These are phyloP conservation scores for Caenorhabditis sp. DNA, from an alignment of 2,888 invertebrate genomes.

Conservation along the genomic window DNA sequence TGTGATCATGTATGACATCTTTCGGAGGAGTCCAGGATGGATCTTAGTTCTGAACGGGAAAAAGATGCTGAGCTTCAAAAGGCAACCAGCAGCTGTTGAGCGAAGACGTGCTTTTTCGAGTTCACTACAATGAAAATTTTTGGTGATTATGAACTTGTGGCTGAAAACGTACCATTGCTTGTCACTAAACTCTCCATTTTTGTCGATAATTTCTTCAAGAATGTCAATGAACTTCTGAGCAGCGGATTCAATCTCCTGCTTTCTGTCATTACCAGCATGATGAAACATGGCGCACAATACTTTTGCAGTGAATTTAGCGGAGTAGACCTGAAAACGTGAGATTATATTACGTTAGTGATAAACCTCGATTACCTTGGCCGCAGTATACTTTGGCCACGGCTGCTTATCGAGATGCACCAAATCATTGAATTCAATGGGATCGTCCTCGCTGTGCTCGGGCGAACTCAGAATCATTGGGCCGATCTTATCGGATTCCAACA, in stretches of 20 bases:
- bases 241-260: constrained; percentile 12
- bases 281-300: constrained; percentile 19
- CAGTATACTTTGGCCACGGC: constrained; percentile 53
- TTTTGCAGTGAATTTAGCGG: constrained; percentile 51
- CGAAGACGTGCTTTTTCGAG: constrained; percentile 65
- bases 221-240: constrained; percentile 47
- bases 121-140: no score
- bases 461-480: constrained; percentile 27
- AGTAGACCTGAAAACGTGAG: constrained; percentile 32
- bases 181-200: constrained; percentile 47
- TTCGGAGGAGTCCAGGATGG: constrained; percentile 32
- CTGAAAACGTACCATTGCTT: constrained; percentile 35
- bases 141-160: not conserved
- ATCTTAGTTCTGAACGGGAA: constrained; percentile 39
- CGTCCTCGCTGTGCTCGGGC: not conserved
- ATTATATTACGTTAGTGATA: not conserved
- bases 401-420: constrained; percentile 38
- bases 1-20: constrained; percentile 40
- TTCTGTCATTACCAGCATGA: not conserved
- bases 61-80: constrained; percentile 55
- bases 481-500: constrained; percentile 34
- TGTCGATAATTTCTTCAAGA: constrained; percentile 51
- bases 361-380: constrained; percentile 58
- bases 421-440: constrained; percentile 44
- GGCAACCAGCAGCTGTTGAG: constrained; percentile 44